phyloP scores from a whole-genome alignment of 2,888 invertebrate genomes.

The Erebia palarica region DNA sequence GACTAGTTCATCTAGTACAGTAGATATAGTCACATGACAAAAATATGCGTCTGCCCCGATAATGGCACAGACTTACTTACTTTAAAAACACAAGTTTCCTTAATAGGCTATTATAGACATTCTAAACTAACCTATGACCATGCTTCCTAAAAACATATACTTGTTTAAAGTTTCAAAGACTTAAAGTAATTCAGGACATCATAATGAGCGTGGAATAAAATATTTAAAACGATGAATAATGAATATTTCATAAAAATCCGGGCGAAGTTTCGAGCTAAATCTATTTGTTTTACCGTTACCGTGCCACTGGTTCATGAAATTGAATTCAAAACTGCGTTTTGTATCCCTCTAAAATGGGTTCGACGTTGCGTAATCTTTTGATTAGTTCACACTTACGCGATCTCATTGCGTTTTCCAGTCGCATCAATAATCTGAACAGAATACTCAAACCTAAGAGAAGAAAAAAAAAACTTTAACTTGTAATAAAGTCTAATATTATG shows the following conservation, averaged over 20 bases:
- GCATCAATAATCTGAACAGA: neutral
- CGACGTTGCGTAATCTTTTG: constrained; percentile 39
- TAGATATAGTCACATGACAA: neutral
- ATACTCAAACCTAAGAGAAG: neutral
- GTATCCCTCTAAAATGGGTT: constrained; percentile 35
- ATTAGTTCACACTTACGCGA: constrained; percentile 23
- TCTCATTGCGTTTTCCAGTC: constrained; percentile 3
- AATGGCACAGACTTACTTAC: too few species aligned
- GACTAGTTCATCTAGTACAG: too few species aligned
- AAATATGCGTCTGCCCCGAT: too few species aligned
- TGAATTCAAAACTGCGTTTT: constrained; percentile 41
- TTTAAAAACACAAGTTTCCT: too few species aligned
- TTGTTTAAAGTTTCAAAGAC: neutral
- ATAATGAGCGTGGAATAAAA: constrained; percentile 27
- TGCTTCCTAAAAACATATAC: constrained; percentile 3
- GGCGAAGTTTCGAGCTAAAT: constrained; percentile 32
- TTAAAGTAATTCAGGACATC: constrained; percentile 21
- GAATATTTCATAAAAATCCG: constrained; percentile 30
- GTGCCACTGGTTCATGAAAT: constrained; percentile 41
- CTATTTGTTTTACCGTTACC: constrained; percentile 37
- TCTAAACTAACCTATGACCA: too few species aligned
- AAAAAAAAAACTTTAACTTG: too few species aligned
- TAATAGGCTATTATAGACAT: too few species aligned
- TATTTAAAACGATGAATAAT: constrained; percentile 28
- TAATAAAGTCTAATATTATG: too few species aligned